phyloP scores from a whole-genome alignment of 2,113 vertebrate species.

The Zosterops borbonicus region DNA sequence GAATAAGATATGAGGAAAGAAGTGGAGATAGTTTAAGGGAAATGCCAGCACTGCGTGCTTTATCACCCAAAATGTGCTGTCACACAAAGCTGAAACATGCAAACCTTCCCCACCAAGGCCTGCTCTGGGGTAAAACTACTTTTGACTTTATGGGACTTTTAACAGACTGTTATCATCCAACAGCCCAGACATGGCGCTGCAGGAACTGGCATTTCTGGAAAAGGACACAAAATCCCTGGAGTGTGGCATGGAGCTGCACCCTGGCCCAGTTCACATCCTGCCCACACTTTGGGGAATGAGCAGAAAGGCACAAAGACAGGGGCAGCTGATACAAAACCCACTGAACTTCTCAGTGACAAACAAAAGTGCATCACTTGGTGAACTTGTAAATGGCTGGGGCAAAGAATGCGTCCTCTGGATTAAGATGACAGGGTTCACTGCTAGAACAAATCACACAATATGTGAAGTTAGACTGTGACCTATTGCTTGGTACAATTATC shows the following conservation, averaged over 20 bases:
- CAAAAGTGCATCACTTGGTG: background rate
- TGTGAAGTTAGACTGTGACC: background rate
- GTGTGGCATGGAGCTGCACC: background rate
- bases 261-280: fast-evolving
- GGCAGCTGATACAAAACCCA: background rate
- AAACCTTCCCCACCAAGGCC: background rate
- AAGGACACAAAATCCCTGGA: background rate
- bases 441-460: slow-evolving; percentile 42
- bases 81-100: background rate
- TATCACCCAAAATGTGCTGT: background rate
- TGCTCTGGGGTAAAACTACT: background rate
- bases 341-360: background rate
- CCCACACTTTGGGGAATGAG: background rate
- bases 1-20: background rate
- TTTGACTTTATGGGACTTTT: background rate
- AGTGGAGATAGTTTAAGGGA: background rate
- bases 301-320: background rate
- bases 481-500: slow-evolving; percentile 13
- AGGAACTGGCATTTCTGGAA: background rate
- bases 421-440: background rate
- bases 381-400: background rate
- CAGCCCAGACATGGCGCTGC: fast-evolving
- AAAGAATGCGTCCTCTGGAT: background rate
- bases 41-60: background rate
- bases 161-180: background rate